Percentiles rank a stretch among this genome's conserved stretches.
phyloP scores from a whole-genome alignment of 2,888 invertebrate species.

The Troglohyphantes excavatus region DNA sequence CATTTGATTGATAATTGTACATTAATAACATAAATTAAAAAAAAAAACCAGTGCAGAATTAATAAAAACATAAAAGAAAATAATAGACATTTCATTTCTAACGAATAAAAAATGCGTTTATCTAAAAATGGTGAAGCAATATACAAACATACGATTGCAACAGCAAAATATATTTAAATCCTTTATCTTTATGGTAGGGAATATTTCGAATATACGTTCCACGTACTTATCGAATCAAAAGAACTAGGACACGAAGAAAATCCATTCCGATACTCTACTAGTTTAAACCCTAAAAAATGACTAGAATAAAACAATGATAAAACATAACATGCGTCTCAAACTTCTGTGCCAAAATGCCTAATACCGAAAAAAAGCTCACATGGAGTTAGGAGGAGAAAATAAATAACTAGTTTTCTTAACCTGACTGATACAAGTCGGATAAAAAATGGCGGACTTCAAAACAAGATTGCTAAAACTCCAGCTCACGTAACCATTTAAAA shows the following conservation, averaged over 20 bases:
- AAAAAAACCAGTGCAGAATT: too few species aligned
- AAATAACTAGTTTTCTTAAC: background rate
- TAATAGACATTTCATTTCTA: too few species aligned
- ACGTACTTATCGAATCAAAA: conserved; percentile 9
- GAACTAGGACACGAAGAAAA: background rate
- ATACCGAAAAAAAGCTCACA: background rate
- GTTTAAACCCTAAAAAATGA: background rate
- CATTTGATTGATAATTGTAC: too few species aligned
- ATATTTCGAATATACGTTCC: background rate
- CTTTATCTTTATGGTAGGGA: background rate
- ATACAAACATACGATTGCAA: background rate
- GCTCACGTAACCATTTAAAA: conserved; percentile 12
- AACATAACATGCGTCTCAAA: background rate
- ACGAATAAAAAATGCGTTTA: background rate
- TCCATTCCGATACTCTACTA: background rate
- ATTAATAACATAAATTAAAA: too few species aligned
- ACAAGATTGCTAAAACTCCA: background rate
- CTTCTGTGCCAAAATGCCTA: background rate
- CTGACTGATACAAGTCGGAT: background rate
- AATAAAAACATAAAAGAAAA: too few species aligned
- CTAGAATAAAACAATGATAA: background rate
- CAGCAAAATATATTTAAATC: background rate
- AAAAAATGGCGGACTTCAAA: background rate
- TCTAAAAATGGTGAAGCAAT: background rate
- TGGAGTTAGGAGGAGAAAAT: background rate